Evolutionary conservation across 2,888 invertebrate species (phyloP).

Genomic region (Maniola hyperantus): DNA sequence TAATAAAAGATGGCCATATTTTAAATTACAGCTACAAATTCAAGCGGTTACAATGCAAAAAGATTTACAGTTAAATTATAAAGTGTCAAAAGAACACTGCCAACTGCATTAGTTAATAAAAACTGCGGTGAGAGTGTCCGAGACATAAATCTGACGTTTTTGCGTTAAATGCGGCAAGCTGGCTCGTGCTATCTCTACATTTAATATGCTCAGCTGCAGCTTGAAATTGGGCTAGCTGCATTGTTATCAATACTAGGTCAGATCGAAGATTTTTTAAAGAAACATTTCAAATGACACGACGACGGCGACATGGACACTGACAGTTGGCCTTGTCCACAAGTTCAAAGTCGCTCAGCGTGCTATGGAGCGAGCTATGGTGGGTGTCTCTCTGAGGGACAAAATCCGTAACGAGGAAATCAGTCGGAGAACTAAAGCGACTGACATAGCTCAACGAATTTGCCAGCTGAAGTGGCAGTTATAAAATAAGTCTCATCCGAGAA

Average conservation of each 20-base stretch:
- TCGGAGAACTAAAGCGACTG: too few relatives aligned
- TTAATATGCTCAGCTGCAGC: constrained; percentile 5
- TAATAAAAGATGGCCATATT: neutral
- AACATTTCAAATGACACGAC: neutral
- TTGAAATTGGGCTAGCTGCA: constrained; percentile 6
- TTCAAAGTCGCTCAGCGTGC: too few relatives aligned
- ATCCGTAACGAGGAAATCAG: too few relatives aligned
- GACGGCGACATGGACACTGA: too few relatives aligned
- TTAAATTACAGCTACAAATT: neutral
- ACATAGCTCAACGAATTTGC: too few relatives aligned
- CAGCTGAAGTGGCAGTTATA: too few relatives aligned
- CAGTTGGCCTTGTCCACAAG: too few relatives aligned
- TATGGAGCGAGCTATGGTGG: too few relatives aligned
- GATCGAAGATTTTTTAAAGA: neutral
- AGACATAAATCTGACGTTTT: constrained; percentile 39
- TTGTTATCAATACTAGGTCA: neutral
- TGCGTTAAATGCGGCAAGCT: constrained; percentile 31
- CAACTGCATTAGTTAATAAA: constrained; percentile 12
- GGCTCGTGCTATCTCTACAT: constrained; percentile 21
- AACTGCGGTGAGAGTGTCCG: constrained; percentile 21
- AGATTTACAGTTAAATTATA: constrained; percentile 4
- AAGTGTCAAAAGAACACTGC: constrained; percentile 15
- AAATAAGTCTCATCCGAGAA: too few relatives aligned
- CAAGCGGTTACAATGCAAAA: constrained; percentile 3
- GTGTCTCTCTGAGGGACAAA: too few relatives aligned